Percentiles rank a stretch among this genome's conserved stretches.
phyloP scores from a whole-genome alignment of 2,113 vertebrate species.

The Piaya cayana region DNA sequence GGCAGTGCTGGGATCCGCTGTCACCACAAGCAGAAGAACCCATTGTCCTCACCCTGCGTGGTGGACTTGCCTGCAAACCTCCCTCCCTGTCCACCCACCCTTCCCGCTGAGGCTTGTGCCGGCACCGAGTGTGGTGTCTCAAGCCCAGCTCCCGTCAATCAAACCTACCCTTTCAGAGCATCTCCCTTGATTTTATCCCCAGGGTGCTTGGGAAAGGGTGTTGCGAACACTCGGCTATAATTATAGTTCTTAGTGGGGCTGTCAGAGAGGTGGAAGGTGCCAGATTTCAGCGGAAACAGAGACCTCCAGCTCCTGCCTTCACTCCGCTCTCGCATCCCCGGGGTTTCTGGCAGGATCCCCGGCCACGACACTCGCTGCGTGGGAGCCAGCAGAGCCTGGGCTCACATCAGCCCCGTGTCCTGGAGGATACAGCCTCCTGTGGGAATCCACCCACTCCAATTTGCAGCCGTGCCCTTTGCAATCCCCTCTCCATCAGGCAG shows the following conservation, averaged over 20 bases:
- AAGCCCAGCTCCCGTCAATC: not conserved
- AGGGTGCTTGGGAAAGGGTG: not conserved
- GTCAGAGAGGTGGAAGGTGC: constrained; percentile 16
- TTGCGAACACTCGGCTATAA: not conserved
- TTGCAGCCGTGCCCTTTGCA: not conserved
- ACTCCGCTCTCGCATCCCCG: not conserved
- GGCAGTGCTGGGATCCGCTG: not conserved
- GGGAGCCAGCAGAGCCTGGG: not conserved
- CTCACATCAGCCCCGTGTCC: not conserved
- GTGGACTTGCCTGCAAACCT: not conserved
- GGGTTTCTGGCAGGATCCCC: not conserved
- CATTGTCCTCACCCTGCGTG: rapidly evolving
- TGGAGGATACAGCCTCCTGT: rapidly evolving
- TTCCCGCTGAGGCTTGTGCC: rapidly evolving
- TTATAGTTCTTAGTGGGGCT: not conserved
- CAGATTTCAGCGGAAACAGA: not conserved
- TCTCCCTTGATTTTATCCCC: not conserved
- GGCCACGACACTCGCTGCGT: rapidly evolving
- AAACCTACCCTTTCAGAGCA: not conserved
- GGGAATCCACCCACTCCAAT: not conserved
- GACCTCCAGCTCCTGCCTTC: constrained; percentile 13
- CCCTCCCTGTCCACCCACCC: not conserved
- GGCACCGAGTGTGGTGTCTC: not conserved
- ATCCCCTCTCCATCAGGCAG: not conserved
- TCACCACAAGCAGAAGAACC: not conserved